phyloP scores from a whole-genome alignment of 2,113 vertebrate genomes.

The Sinocyclocheilus anophthalmus region DNA sequence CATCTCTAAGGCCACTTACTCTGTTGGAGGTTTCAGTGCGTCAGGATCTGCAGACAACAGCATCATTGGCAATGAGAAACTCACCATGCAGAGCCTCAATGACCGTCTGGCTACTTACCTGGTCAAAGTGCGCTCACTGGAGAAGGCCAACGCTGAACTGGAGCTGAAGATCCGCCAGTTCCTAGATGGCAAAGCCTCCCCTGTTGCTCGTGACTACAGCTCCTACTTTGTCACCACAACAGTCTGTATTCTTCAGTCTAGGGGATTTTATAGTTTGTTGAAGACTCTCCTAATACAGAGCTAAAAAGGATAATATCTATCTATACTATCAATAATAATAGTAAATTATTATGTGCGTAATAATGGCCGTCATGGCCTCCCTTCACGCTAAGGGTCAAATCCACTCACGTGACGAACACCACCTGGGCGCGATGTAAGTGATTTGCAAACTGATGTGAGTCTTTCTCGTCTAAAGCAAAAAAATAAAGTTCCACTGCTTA shows the following conservation, averaged over 20 bases:
- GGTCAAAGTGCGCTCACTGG: conserved; percentile 57
- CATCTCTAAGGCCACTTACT: conserved; percentile 56
- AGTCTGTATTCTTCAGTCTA: conserved; percentile 64
- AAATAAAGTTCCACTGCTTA: too few species aligned
- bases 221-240: conserved; percentile 47
- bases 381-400: too few species aligned
- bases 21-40: conserved; percentile 1
- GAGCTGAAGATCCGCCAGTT: conserved; percentile 62
- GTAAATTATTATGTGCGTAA: too few species aligned
- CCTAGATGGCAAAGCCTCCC: conserved; percentile 48
- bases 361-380: too few species aligned
- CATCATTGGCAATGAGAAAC: conserved; percentile 55
- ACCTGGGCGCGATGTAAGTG: too few species aligned
- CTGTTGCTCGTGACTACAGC: conserved; percentile 41
- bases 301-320: too few species aligned
- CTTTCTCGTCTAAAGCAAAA: too few species aligned
- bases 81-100: conserved; percentile 65
- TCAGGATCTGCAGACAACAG: background rate
- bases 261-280: conserved; percentile 60
- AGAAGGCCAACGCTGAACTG: conserved; percentile 58
- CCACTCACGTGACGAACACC: too few species aligned
- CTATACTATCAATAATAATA: too few species aligned
- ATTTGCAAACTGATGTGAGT: too few species aligned
- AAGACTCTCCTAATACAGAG: background rate
- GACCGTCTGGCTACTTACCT: conserved; percentile 64